These are phyloP conservation scores for Ranitomeya imitator DNA, from an alignment of 2,113 vertebrate genomes.

Conservation along the genomic window DNA sequence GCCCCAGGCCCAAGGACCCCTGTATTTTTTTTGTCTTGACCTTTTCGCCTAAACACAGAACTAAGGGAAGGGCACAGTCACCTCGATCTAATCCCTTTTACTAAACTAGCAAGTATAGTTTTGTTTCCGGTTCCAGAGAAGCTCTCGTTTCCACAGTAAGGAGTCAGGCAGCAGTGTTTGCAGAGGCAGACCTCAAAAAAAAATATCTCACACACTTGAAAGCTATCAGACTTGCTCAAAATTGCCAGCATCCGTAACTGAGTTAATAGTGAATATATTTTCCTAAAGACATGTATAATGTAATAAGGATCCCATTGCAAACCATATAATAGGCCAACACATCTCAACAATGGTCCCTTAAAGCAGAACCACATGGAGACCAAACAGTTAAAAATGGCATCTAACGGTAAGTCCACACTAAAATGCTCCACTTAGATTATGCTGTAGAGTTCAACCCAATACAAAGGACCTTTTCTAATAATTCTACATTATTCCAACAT, in stretches of 20 bases:
- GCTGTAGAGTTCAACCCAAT: not conserved
- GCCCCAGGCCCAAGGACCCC: constrained; percentile 73
- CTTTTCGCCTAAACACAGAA: constrained; percentile 73
- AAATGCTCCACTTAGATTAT: not conserved
- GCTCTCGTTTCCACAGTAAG: constrained; percentile 48
- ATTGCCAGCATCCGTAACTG: constrained; percentile 38
- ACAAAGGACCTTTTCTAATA: not conserved
- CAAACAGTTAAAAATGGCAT: not conserved
- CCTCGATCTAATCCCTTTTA: constrained; percentile 69
- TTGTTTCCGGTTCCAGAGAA: constrained; percentile 33
- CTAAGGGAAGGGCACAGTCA: constrained; percentile 68
- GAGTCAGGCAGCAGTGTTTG: constrained; percentile 6
- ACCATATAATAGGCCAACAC: constrained; percentile 28
- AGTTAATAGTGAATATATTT: constrained; percentile 24
- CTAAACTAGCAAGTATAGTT: constrained; percentile 59
- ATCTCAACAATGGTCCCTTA: not conserved
- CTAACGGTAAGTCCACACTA: not conserved
- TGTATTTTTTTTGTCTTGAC: constrained; percentile 69
- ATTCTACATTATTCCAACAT: not conserved
- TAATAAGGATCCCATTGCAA: constrained; percentile 46
- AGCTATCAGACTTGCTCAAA: constrained; percentile 12
- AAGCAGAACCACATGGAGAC: not conserved
- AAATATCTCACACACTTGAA: constrained; percentile 41
- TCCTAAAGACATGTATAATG: constrained; percentile 38
- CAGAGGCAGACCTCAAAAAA: constrained; percentile 18